Percentiles rank a stretch among this genome's conserved stretches.
These are phyloP conservation scores for Melanchra persicariae DNA, from an alignment of 2,888 invertebrate genomes.

Conservation along the genomic window DNA sequence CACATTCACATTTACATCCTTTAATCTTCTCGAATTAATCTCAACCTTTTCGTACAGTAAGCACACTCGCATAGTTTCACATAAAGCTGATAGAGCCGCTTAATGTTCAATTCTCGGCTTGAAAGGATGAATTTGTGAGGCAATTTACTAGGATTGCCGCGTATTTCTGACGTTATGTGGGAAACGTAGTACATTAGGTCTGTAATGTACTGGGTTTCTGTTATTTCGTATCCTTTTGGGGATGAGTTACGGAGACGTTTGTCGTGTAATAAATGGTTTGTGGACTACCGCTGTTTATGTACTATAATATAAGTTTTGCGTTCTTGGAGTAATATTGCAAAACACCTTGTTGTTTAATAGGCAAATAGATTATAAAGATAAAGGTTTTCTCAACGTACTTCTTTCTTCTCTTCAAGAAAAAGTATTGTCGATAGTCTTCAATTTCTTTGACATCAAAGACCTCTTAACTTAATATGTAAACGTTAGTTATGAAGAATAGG, in stretches of 20 bases:
- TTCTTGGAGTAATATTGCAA: constrained; percentile 1
- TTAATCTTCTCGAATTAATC: constrained; percentile 51
- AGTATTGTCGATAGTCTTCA: too few relatives aligned
- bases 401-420: too few relatives aligned
- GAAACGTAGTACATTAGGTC: constrained; percentile 49
- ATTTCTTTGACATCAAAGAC: too few relatives aligned
- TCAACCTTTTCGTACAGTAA: constrained; percentile 49
- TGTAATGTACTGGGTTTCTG: constrained; percentile 54
- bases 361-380: background rate
- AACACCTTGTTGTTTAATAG: background rate
- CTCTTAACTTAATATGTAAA: too few relatives aligned
- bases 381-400: too few relatives aligned
- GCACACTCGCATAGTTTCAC: constrained; percentile 61
- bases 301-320: background rate
- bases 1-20: constrained; percentile 23
- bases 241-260: constrained; percentile 47
- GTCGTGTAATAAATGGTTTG: constrained; percentile 32
- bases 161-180: constrained; percentile 59
- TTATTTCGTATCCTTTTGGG: constrained; percentile 59
- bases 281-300: background rate
- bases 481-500: too few relatives aligned
- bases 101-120: constrained; percentile 66
- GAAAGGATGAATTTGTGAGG: constrained; percentile 69
- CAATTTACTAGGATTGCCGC: constrained; percentile 71
- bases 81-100: constrained; percentile 65